Percentiles rank a stretch among this genome's conserved stretches.
Evolutionary conservation across 2,113 vertebrate genomes (phyloP).

Genomic region (Ciconia boyciana): DNA sequence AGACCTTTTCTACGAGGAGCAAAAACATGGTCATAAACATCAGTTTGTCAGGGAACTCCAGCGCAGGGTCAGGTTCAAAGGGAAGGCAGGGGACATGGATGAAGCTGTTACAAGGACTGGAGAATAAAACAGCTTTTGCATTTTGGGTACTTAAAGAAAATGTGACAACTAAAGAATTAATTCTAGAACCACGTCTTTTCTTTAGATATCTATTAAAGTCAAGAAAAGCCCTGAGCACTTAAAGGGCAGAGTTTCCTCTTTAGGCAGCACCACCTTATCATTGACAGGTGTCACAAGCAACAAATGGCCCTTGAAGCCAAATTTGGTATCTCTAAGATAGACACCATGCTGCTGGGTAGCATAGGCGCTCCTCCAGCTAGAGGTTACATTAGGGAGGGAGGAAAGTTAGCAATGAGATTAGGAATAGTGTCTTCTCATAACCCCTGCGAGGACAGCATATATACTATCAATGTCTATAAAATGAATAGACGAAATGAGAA

Average conservation of each 20-base stretch:
- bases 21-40: background rate
- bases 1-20: background rate
- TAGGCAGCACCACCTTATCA: background rate
- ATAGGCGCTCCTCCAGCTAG: background rate
- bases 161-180: background rate
- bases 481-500: rapidly evolving
- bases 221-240: background rate
- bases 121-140: background rate
- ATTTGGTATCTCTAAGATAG: background rate
- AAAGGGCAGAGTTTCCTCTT: background rate
- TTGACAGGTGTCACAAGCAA: background rate
- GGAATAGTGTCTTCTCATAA: background rate
- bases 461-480: background rate
- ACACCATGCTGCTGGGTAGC: background rate
- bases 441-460: background rate
- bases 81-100: background rate
- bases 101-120: background rate
- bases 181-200: background rate
- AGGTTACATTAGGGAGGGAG: background rate
- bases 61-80: background rate
- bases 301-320: background rate
- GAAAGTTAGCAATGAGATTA: background rate
- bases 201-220: background rate
- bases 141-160: background rate
- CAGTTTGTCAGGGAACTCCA: background rate